phyloP scores from a whole-genome alignment of 2,797 vertebrate species.

The Hapalemur alaotrensis region DNA sequence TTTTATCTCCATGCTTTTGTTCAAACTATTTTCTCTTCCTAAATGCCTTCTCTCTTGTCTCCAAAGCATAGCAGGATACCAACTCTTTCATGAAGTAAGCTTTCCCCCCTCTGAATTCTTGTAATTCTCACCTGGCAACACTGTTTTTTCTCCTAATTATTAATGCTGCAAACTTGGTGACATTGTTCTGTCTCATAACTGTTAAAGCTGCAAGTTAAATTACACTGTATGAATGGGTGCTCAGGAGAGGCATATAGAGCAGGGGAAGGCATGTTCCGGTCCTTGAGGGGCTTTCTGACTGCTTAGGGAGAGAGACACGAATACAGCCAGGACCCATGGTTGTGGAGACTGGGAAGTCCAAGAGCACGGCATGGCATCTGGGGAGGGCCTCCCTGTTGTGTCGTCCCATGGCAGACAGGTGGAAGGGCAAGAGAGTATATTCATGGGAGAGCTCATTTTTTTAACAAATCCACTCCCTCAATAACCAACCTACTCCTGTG shows the following conservation, averaged over 20 bases:
- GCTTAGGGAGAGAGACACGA: neutral
- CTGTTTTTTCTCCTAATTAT: neutral
- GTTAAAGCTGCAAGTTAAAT: neutral
- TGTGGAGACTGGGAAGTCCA: neutral
- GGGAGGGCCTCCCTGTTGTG: neutral
- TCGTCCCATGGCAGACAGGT: neutral
- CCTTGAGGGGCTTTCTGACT: neutral
- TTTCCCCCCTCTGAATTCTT: neutral
- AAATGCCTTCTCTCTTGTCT: neutral
- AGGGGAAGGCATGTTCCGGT: neutral
- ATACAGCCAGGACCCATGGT: neutral
- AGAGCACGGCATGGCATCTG: neutral
- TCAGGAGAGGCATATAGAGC: rapidly evolving
- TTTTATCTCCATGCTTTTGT: neutral
- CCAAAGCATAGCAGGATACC: neutral
- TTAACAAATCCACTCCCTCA: neutral
- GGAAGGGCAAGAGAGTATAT: neutral
- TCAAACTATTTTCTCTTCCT: neutral
- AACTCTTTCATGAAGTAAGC: neutral
- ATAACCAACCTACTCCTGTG: neutral
- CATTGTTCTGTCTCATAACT: neutral
- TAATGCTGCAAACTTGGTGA: neutral
- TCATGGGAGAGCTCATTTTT: neutral
- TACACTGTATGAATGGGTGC: neutral
- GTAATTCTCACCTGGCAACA: neutral